Evolutionary conservation across 1,140 invertebrate genomes (phyloP).

Genomic region (Colletes gigas): DNA sequence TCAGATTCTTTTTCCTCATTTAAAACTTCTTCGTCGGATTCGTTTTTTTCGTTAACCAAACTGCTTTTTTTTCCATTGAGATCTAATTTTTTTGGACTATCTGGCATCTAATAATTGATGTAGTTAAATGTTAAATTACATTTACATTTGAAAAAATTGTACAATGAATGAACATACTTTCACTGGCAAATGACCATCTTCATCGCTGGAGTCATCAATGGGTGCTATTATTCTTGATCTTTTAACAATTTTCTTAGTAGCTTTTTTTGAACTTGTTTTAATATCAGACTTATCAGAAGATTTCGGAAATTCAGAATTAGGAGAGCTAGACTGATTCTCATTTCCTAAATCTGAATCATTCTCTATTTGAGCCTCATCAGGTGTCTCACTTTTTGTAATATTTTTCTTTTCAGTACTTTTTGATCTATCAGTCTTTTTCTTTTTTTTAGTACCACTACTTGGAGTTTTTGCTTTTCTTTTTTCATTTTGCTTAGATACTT

Average conservation of each 20-base stretch:
- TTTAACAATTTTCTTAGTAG: conserved; percentile 23
- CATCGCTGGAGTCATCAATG: conserved; percentile 70
- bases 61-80: conserved; percentile 13
- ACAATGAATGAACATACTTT: conserved; percentile 52
- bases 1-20: neutral
- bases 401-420: neutral
- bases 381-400: neutral
- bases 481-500: conserved; percentile 26
- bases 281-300: conserved; percentile 2
- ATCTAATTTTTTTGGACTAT: conserved; percentile 40
- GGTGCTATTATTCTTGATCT: conserved; percentile 61
- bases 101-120: conserved; percentile 50
- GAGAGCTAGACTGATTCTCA: neutral
- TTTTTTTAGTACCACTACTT: conserved; percentile 21
- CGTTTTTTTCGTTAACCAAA: neutral
- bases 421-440: conserved; percentile 17
- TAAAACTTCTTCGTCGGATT: neutral
- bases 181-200: conserved; percentile 65
- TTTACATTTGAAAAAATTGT: conserved; percentile 12
- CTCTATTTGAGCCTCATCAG: neutral
- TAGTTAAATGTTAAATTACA: conserved; percentile 22
- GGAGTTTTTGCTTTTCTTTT: conserved; percentile 38
- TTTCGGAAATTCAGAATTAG: neutral
- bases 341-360: neutral
- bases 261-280: neutral